phyloP scores from a whole-genome alignment of 2,888 invertebrate species.

The Tenodera sinensis region DNA sequence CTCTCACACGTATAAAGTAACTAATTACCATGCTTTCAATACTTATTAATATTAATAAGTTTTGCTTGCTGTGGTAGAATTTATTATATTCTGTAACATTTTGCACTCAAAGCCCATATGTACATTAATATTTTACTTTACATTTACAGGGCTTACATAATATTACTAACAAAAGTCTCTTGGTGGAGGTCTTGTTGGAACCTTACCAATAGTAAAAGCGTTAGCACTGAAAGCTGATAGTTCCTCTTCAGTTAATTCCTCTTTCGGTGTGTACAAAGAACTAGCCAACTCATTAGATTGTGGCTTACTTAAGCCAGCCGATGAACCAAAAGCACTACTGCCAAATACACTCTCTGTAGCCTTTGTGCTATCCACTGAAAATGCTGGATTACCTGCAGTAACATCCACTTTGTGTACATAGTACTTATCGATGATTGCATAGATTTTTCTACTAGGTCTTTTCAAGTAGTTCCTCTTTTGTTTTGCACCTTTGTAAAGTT shows the following conservation, averaged over 20 bases:
- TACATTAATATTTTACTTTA: too few relatives aligned
- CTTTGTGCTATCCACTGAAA: background rate
- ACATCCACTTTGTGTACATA: conserved; percentile 3
- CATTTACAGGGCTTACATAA: background rate
- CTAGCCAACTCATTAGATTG: background rate
- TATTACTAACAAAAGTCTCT: conserved; percentile 40
- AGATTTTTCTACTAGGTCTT: conserved; percentile 49
- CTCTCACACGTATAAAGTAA: too few relatives aligned
- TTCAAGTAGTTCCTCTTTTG: conserved; percentile 55
- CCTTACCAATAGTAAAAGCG: conserved; percentile 59
- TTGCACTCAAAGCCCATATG: too few relatives aligned
- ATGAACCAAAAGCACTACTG: background rate
- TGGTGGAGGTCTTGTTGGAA: conserved; percentile 66
- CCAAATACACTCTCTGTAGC: background rate
- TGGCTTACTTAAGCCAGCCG: background rate
- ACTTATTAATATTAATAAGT: too few relatives aligned
- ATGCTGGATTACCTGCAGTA: background rate
- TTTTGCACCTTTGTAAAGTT: conserved; percentile 51
- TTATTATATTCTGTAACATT: too few relatives aligned
- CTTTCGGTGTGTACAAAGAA: background rate
- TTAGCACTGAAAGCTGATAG: conserved; percentile 60
- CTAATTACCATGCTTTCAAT: too few relatives aligned
- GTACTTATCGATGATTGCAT: conserved; percentile 41
- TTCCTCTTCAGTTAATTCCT: conserved; percentile 56
- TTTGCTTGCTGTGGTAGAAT: too few relatives aligned